A percentile compares a stretch with the other conserved stretches of the same genome.
Conservation (phyloP, 2,888 invertebrate species). For the Sphinx pinastri region DNA sequence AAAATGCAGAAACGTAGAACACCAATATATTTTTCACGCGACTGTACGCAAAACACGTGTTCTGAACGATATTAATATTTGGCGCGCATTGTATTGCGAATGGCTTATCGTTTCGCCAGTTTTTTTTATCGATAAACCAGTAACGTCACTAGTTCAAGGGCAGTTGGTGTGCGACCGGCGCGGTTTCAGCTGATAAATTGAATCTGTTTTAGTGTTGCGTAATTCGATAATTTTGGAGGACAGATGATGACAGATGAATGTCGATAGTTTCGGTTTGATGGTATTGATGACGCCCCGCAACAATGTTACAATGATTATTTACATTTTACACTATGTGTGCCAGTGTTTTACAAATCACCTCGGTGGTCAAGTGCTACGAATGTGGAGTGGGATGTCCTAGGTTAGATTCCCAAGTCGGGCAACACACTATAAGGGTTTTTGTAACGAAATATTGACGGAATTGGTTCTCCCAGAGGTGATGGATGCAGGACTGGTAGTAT, state of each 20-base stretch:
- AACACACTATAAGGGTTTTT: too few species aligned
- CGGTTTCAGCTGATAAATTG: conserved; percentile 45
- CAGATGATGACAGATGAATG: not conserved
- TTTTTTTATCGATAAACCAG: conserved; percentile 35
- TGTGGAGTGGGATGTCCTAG: too few species aligned
- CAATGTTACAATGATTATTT: too few species aligned
- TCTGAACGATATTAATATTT: conserved; percentile 27
- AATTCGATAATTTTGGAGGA: conserved; percentile 11
- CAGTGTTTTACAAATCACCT: too few species aligned
- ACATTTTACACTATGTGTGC: too few species aligned
- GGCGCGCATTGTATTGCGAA: conserved; percentile 30
- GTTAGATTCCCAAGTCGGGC: too few species aligned
- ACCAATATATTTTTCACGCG: not conserved
- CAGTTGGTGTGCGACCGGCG: conserved; percentile 50
- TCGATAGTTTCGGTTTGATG: not conserved
- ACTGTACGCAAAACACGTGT: not conserved
- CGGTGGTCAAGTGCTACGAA: too few species aligned
- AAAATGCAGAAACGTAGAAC: too few species aligned
- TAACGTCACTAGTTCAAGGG: conserved; percentile 60
- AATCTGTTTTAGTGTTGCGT: conserved; percentile 21
- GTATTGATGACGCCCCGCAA: not conserved
- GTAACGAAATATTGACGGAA: too few species aligned
- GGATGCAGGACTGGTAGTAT: too few species aligned
- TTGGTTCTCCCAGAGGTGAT: too few species aligned
- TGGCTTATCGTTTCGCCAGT: conserved; percentile 41